These are phyloP conservation scores for Melanotaenia pygmaea DNA, from an alignment of 2,797 vertebrate genomes.

Conservation along the genomic window DNA sequence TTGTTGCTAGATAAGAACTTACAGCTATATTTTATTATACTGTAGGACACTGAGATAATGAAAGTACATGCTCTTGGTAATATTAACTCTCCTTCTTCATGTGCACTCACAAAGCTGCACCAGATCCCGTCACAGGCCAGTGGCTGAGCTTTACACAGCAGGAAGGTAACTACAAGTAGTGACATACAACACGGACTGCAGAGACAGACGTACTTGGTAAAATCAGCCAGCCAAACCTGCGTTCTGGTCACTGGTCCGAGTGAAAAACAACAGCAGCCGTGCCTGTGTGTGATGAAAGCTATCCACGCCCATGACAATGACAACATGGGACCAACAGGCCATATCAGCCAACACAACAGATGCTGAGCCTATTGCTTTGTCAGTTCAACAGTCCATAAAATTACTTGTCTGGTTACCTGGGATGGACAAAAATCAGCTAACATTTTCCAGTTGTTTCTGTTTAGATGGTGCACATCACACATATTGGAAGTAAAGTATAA, in stretches of 20 bases:
- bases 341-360: constrained; percentile 49
- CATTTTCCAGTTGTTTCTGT: constrained; percentile 1
- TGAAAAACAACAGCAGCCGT: constrained; percentile 71
- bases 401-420: constrained; percentile 9
- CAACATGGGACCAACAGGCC: constrained; percentile 38
- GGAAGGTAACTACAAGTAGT: constrained; percentile 26
- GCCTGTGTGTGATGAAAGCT: constrained; percentile 56
- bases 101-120: constrained; percentile 8
- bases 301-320: constrained; percentile 49
- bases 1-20: not conserved
- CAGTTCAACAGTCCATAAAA: constrained; percentile 42
- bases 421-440: constrained; percentile 6
- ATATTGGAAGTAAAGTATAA: not conserved
- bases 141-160: constrained; percentile 66
- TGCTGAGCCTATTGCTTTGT: constrained; percentile 25
- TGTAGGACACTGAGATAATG: not conserved
- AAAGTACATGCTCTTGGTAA: not conserved
- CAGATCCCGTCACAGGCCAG: constrained; percentile 35
- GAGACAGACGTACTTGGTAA: constrained; percentile 31
- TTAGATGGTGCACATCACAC: not conserved
- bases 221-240: constrained; percentile 40
- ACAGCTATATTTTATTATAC: not conserved
- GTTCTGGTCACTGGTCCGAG: constrained; percentile 46
- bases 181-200: constrained; percentile 65
- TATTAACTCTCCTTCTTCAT: not conserved